Evolutionary conservation across 64 coral and sea anemone genomes (phyloP).

Genomic region (Porites australiensis): DNA sequence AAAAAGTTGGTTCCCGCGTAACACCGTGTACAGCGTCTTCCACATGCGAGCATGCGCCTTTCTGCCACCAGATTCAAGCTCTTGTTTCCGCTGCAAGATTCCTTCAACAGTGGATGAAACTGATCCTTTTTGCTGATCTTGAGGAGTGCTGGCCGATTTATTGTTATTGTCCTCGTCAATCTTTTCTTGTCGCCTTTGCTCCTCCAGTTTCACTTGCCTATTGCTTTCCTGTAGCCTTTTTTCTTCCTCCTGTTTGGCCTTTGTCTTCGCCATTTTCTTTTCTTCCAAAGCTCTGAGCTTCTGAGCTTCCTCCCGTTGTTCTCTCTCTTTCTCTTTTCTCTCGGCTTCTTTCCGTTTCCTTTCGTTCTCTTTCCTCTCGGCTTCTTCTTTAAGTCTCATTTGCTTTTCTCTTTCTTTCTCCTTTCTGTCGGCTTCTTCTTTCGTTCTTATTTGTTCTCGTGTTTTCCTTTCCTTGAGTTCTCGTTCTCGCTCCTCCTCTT

Average conservation of each 20-base stretch:
- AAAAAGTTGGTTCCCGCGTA: conserved; percentile 70
- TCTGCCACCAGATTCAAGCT: conserved; percentile 72
- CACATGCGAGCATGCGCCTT: conserved; percentile 68
- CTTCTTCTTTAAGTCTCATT: conserved; percentile 21
- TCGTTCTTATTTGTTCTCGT: conserved; percentile 1
- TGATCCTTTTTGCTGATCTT: conserved; percentile 20
- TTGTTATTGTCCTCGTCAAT: conserved; percentile 10
- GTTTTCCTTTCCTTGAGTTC: conserved; percentile 51
- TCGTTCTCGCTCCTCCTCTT: conserved; percentile 42
- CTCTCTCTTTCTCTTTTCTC: conserved; percentile 31
- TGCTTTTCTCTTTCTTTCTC: conserved; percentile 48
- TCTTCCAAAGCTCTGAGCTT: conserved; percentile 26
- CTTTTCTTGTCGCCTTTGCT: conserved; percentile 22
- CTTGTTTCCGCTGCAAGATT: conserved; percentile 86
- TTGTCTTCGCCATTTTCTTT: conserved; percentile 41
- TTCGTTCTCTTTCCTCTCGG: conserved; percentile 25
- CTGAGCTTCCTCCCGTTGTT: conserved; percentile 54
- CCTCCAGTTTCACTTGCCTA: conserved; percentile 12
- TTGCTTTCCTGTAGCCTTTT: conserved; percentile 9
- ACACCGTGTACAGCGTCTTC: conserved; percentile 80
- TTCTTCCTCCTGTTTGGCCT: conserved; percentile 31
- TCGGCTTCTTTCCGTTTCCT: conserved; percentile 19
- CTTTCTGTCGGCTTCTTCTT: conserved; percentile 1
- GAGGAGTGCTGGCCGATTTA: conserved; percentile 34
- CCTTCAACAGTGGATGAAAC: conserved; percentile 58